Evolutionary conservation across 2,888 invertebrate genomes (phyloP), one percentile per base, ranked within the genome.

Genomic region (Eupeodes luniger): DNA sequence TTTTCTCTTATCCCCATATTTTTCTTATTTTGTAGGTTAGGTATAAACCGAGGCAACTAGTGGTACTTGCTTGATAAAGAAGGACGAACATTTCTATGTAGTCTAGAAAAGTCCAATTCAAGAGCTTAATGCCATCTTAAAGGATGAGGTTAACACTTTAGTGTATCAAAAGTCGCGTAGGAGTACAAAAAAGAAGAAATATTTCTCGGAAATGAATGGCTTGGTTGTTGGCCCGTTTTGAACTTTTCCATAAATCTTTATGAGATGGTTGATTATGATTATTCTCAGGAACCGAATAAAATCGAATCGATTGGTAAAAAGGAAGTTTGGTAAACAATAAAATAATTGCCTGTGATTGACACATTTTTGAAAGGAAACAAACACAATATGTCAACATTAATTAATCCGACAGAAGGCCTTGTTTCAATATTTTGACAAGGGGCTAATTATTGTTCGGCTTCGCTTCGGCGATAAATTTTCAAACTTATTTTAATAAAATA

Each of bases 21-120:
- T 44, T 34, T 55, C 10, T 19, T 27, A 6, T 12, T 11, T 53
- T 61, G 34, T 53, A 49, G 79, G 16, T 69, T 66, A 1, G 5
- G 44, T 5, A n/a, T 44, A 19, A 14, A 47, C 6, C 5, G 57
- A 64, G 81, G 64, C 85, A 81, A 81, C 85, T 81, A 76, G 85
- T 85, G 84, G 70, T 47, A 12, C 9, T 11, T 40, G 6, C 6
- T 40, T 27, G 27, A 27, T 27, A 27, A 40, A 40, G 6, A 9
- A 11, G 59, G 44, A 81, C 51, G 64, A 75, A 80, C 57, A n/a
- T 62, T 49, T 40, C 53, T 53, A 62, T 36, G 9, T 34, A 47
- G 12, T 11, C 0, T 40, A 40, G 47, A 5, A 75, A 80, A 75
- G 27, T 16, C 80, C 14, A 27, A 36, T 69, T 80, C 55, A 69